Base-by-base conservation (phyloP, 2,113 vertebrate genomes). In the Pomatorhinus ruficollis region DNA sequence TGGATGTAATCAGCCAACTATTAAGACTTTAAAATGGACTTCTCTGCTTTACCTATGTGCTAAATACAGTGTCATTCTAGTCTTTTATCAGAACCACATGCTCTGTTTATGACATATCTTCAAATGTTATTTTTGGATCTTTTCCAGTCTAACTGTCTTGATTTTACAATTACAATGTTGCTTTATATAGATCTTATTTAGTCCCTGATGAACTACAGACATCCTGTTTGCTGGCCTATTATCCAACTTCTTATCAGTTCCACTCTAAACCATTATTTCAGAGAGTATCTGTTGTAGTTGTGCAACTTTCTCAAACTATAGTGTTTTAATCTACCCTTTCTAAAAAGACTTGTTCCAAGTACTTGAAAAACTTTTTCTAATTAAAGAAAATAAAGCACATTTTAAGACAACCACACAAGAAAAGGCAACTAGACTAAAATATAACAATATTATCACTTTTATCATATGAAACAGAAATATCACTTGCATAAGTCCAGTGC, bases 121-220 rank as follows among this genome's bases (percentile, higher is more conserved):
- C 71, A 90, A 84, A 95, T 94, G 88, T 57, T 90, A 85, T 80
- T 85, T 93, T 90, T 95, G 75, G 54, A 92, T 45, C 37, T 76
- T 77, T 88, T 95, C 90, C 88, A 94, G 49, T 45, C 31, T 85
- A 49, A 0, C 0, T 37, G 19, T 91, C 95, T 93, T 91, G 66
- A 88, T 93, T 92, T 94, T 92, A 92, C 63, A 86, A 33, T 87
- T 92, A 94, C 59, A 35, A 18, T 70, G 28, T 21, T 72, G 50
- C 92, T 97, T 96, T 96, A 95, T 96, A 95, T 80, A 96, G 92
- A 90, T 57, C 40, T 86, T 75, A 93, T 94, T 95, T 93, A 92
- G 71, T 65, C 71, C 54, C 83, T 93, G 95, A 97, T 94, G 63
- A 50, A 92, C 82, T 90, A 88, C 94, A 97, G 94, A 94, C 95